phyloP scores from a whole-genome alignment of 2,797 vertebrate genomes.

The Pteropus rufus region DNA sequence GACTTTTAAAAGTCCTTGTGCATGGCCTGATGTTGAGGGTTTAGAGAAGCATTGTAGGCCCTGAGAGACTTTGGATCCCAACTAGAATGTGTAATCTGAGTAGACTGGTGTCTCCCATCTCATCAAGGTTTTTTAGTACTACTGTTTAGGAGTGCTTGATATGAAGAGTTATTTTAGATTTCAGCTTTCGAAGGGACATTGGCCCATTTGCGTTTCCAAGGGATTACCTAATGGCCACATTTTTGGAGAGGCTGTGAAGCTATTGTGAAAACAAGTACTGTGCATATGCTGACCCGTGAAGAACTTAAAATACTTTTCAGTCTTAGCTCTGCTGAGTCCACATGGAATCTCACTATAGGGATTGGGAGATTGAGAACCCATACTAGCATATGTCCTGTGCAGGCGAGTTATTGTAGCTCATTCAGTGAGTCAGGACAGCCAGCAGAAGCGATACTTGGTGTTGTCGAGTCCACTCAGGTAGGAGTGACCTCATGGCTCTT shows the following conservation, averaged over 20 bases:
- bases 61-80: conserved; percentile 20
- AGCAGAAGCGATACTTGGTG: neutral
- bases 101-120: neutral
- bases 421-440: neutral
- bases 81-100: neutral
- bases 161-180: conserved; percentile 34
- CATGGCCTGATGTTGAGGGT: neutral
- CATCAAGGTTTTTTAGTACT: neutral
- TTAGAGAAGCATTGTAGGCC: conserved; percentile 13
- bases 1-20: neutral
- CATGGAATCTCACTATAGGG: neutral
- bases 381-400: neutral
- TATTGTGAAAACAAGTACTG: neutral
- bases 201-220: neutral
- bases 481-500: neutral
- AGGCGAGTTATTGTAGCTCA: neutral
- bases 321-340: neutral
- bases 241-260: conserved; percentile 3
- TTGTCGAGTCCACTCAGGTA: neutral
- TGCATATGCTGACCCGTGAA: conserved; percentile 15
- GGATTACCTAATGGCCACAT: conserved; percentile 13
- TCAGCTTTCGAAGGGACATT: neutral
- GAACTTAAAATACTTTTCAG: conserved; percentile 1
- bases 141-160: neutral
- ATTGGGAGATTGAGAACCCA: neutral